Evolutionary conservation across 2,797 vertebrate species (phyloP).

Genomic region (Otus scops): DNA sequence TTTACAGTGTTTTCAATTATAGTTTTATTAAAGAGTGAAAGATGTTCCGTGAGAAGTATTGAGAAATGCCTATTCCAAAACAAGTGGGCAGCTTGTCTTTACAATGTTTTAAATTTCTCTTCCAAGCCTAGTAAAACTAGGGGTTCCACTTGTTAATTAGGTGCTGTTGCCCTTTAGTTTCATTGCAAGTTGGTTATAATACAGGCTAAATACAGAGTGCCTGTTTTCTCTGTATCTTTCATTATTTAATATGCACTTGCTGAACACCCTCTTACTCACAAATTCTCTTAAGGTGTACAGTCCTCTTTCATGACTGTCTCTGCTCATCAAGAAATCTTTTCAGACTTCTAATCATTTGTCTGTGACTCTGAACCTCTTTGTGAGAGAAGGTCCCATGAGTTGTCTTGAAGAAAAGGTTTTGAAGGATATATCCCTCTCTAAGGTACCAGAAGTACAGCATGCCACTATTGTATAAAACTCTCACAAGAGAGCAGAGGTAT

Average conservation of each 20-base stretch:
- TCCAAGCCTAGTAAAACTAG: neutral
- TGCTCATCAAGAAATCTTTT: neutral
- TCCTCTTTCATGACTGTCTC: neutral
- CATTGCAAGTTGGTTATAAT: neutral
- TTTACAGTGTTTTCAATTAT: slow-evolving; percentile 19
- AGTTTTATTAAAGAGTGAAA: slow-evolving; percentile 15
- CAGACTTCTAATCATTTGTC: neutral
- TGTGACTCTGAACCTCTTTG: neutral
- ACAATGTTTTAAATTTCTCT: neutral
- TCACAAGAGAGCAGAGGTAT: neutral
- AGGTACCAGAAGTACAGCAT: neutral
- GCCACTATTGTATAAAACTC: neutral
- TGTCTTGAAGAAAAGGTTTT: neutral
- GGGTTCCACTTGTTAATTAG: neutral
- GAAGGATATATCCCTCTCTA: neutral
- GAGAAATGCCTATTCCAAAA: neutral
- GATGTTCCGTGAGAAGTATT: neutral
- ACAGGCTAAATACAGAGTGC: neutral
- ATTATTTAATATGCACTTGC: neutral
- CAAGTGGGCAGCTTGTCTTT: neutral
- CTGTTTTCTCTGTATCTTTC: neutral
- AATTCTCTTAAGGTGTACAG: neutral
- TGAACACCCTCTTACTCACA: neutral
- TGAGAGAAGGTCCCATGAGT: neutral
- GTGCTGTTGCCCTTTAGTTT: neutral